These are phyloP conservation scores for Drosophila mayri DNA, from an alignment of 1,140 invertebrate genomes.

Conservation along the genomic window DNA sequence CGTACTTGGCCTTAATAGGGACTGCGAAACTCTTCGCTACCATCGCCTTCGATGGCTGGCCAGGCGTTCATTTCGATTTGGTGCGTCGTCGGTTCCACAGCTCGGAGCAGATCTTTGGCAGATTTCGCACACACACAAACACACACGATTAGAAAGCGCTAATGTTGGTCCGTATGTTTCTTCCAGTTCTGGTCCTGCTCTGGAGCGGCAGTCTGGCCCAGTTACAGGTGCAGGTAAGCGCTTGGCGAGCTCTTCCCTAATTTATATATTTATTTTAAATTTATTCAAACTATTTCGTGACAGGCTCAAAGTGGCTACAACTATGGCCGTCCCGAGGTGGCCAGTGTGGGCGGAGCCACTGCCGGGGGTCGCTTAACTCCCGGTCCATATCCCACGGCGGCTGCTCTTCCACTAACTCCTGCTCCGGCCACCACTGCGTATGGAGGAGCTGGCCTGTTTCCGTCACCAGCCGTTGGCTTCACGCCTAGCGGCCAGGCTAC, in stretches of 20 bases:
- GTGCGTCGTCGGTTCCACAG: conserved; percentile 56
- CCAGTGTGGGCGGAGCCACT: conserved; percentile 56
- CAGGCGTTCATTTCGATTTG: conserved; percentile 72
- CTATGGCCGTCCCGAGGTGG: conserved; percentile 85
- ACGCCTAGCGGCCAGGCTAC: conserved; percentile 68
- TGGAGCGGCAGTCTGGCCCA: conserved; percentile 59
- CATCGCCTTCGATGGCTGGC: conserved; percentile 45
- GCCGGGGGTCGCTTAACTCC: conserved; percentile 49
- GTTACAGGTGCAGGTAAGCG: conserved; percentile 64
- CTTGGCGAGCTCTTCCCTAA: not conserved
- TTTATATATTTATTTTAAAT: not conserved
- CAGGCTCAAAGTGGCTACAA: conserved; percentile 86
- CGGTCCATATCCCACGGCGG: conserved; percentile 57
- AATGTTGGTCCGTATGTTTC: conserved; percentile 53
- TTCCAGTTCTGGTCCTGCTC: conserved; percentile 67
- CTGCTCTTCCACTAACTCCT: conserved; percentile 54
- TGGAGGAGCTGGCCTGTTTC: conserved; percentile 59
- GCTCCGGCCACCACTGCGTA: conserved; percentile 63
- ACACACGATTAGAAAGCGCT: conserved; percentile 33
- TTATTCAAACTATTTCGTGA: not conserved
- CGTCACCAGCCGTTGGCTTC: conserved; percentile 59
- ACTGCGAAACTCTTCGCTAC: conserved; percentile 39
- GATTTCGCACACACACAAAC: conserved; percentile 10
- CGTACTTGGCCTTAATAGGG: conserved; percentile 79
- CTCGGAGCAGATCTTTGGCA: conserved; percentile 44